Percentiles rank a stretch among this genome's conserved stretches.
These are phyloP conservation scores for Peromyscus nudipes DNA, from an alignment of 2,797 vertebrate species.

Conservation along the genomic window DNA sequence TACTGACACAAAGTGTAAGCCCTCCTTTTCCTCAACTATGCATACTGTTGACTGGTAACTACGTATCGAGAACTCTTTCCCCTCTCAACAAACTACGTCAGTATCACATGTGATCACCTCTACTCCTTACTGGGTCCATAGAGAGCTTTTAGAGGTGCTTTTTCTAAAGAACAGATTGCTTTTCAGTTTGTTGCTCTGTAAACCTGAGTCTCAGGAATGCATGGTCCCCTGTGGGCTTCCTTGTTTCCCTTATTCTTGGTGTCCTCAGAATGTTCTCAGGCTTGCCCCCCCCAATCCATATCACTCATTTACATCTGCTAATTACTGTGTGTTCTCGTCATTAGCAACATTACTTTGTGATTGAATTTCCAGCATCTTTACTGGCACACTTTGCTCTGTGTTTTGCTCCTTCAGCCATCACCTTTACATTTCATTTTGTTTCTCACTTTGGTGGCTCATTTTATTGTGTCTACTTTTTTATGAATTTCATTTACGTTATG, in stretches of 20 bases:
- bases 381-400: not conserved
- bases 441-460: conserved; percentile 38
- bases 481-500: conserved; percentile 16
- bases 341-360: not conserved
- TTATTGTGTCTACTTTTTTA: not conserved
- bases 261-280: conserved; percentile 46
- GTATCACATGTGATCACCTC: not conserved
- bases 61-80: not conserved
- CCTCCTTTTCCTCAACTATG: not conserved
- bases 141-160: not conserved
- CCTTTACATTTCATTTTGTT: conserved; percentile 15
- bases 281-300: not conserved
- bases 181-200: conserved; percentile 27
- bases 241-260: conserved; percentile 35
- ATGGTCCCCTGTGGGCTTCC: not conserved
- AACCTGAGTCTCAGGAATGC: not conserved
- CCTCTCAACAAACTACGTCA: not conserved
- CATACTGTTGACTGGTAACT: not conserved
- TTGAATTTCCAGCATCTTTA: conserved; percentile 34
- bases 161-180: conserved; percentile 27
- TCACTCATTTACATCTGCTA: not conserved
- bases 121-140: not conserved
- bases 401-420: not conserved
- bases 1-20: conserved; percentile 26
- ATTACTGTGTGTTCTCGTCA: not conserved